Percentiles rank a stretch among this genome's conserved stretches.
These are phyloP conservation scores for Hypolimnas misippus DNA, from an alignment of 2,888 invertebrate genomes.

Conservation along the genomic window DNA sequence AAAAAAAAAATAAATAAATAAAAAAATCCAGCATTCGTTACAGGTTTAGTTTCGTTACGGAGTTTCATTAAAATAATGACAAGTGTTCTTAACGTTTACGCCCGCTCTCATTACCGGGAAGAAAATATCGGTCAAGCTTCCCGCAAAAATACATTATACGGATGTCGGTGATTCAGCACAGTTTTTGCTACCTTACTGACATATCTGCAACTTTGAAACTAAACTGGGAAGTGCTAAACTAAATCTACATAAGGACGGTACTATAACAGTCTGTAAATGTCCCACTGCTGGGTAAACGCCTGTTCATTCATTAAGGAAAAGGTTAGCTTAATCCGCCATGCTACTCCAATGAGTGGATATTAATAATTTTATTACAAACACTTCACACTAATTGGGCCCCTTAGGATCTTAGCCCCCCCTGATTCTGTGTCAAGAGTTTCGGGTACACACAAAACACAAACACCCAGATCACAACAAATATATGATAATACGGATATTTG, in stretches of 20 bases:
- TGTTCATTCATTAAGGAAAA: no score
- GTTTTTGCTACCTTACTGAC: background rate
- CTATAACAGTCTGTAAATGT: no score
- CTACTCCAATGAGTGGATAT: no score
- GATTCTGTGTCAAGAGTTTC: no score
- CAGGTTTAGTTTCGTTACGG: constrained; percentile 15
- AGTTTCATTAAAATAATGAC: constrained; percentile 58
- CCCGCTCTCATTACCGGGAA: constrained; percentile 38
- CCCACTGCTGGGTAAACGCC: no score
- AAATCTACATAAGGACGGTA: background rate
- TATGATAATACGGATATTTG: no score
- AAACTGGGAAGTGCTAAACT: background rate
- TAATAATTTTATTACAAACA: no score
- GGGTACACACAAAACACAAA: no score
- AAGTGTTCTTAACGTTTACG: constrained; percentile 44
- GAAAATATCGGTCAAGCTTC: constrained; percentile 33
- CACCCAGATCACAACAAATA: no score
- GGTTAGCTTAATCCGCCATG: no score
- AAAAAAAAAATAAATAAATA: background rate
- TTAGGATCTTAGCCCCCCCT: no score
- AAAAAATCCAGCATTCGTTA: constrained; percentile 14
- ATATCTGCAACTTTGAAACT: background rate
- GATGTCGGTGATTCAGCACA: background rate
- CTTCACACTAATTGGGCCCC: no score
- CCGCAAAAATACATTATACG: constrained; percentile 16